phyloP scores from a whole-genome alignment of 2,888 invertebrate genomes.

The Pandemis heparana region DNA sequence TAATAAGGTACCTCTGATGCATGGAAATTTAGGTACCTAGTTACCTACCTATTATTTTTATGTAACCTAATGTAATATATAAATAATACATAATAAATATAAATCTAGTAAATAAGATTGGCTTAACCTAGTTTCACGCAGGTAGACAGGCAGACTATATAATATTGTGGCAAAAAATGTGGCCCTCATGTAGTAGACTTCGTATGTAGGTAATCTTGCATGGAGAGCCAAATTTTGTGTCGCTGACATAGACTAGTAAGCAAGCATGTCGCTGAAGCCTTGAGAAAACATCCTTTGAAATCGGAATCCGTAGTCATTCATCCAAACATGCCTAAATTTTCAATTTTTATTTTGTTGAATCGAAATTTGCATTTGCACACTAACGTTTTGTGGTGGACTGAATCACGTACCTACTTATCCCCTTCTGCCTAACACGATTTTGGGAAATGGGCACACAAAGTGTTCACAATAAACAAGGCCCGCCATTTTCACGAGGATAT shows the following conservation, averaged over 20 bases:
- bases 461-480: neutral
- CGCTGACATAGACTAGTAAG: too few species aligned
- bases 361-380: neutral
- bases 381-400: neutral
- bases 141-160: too few species aligned
- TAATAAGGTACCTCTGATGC: constrained; percentile 1
- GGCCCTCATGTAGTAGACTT: too few species aligned
- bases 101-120: neutral
- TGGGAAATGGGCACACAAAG: neutral
- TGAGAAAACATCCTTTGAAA: too few species aligned
- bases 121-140: neutral
- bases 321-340: too few species aligned
- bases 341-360: neutral
- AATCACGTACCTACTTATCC: neutral
- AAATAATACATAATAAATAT: neutral
- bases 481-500: neutral
- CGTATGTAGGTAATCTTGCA: too few species aligned
- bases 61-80: neutral
- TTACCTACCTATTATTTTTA: neutral
- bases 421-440: neutral
- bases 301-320: too few species aligned
- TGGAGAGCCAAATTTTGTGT: too few species aligned
- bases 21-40: neutral
- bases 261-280: too few species aligned
- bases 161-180: too few species aligned